phyloP scores from a whole-genome alignment of 2,888 invertebrate genomes.

The Melipona bicolor region DNA sequence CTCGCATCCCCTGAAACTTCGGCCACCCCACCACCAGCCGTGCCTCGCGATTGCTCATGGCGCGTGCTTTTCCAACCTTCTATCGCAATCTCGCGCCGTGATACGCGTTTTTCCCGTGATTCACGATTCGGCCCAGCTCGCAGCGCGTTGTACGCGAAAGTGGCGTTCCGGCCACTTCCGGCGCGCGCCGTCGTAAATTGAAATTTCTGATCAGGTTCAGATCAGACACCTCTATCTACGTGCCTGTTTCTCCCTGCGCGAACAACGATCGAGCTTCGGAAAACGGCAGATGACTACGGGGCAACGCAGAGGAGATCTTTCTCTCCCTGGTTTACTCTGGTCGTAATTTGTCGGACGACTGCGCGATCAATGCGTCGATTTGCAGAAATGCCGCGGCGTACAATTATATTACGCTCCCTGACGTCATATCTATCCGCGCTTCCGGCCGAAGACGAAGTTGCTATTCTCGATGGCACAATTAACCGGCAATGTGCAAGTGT shows the following conservation, averaged over 20 bases:
- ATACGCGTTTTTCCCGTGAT: constrained; percentile 46
- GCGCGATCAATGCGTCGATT: constrained; percentile 46
- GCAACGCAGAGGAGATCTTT: neutral
- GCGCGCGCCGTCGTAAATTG: neutral
- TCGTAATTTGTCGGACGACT: constrained; percentile 46
- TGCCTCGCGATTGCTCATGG: constrained; percentile 58
- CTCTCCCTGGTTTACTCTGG: neutral
- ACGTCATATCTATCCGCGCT: constrained; percentile 58
- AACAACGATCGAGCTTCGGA: neutral
- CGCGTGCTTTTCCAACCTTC: constrained; percentile 56
- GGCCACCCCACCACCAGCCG: constrained; percentile 47
- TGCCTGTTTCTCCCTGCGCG: neutral
- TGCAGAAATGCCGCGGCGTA: constrained; percentile 18
- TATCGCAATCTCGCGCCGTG: constrained; percentile 51
- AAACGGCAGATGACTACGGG: neutral
- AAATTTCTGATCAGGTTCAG: neutral
- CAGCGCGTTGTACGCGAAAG: neutral
- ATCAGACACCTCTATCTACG: neutral
- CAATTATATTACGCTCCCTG: constrained; percentile 46
- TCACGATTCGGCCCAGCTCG: constrained; percentile 3
- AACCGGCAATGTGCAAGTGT: constrained; percentile 66
- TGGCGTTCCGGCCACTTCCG: neutral
- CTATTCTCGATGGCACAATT: constrained; percentile 65
- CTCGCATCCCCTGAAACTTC: constrained; percentile 64
- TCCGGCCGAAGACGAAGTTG: constrained; percentile 61